These are phyloP conservation scores for Tetragonula carbonaria DNA, from an alignment of 2,888 invertebrate genomes.

Conservation along the genomic window DNA sequence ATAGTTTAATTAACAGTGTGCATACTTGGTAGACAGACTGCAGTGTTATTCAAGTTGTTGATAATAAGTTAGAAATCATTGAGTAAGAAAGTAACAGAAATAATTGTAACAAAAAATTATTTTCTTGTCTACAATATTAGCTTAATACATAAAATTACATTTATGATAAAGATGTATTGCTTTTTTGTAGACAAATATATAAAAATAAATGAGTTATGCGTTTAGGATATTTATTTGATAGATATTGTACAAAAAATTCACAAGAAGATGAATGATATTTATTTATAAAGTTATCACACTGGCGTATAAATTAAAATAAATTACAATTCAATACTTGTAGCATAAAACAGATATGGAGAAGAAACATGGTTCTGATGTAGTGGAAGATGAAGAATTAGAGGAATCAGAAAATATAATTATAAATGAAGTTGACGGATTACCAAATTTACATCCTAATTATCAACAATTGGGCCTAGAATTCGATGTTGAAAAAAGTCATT, in stretches of 20 bases:
- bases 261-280: background rate
- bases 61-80: background rate
- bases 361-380: constrained; percentile 65
- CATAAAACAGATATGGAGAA: constrained; percentile 76
- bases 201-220: background rate
- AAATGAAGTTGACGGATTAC: constrained; percentile 93
- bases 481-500: constrained; percentile 73
- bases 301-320: background rate
- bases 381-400: constrained; percentile 77
- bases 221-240: background rate
- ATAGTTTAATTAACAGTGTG: constrained; percentile 28
- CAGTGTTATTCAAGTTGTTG: constrained; percentile 12
- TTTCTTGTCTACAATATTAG: background rate
- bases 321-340: constrained; percentile 18
- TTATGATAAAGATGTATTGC: background rate
- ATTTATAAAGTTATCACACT: background rate
- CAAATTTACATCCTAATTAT: constrained; percentile 93
- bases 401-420: constrained; percentile 90
- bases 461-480: constrained; percentile 88
- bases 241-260: background rate
- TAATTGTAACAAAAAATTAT: background rate
- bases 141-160: constrained; percentile 1
- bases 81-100: background rate
- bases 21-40: background rate
- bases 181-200: background rate